Percentiles rank a stretch among this genome's conserved stretches.
Evolutionary conservation across 1,140 invertebrate genomes (phyloP).

Genomic region (Saccostrea echinata): DNA sequence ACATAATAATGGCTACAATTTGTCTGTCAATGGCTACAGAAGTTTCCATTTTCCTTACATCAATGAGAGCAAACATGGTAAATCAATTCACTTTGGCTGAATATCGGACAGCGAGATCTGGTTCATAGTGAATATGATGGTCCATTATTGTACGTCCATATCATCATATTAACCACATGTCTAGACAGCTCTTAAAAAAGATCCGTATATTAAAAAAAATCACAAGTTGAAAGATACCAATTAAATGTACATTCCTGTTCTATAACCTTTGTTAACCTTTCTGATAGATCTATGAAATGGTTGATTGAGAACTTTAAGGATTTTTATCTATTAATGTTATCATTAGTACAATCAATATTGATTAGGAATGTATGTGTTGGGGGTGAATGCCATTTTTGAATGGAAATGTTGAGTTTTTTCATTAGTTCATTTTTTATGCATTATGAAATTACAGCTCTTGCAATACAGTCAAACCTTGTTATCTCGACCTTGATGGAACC

Average conservation of each 20-base stretch:
- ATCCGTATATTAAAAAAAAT: too few relatives aligned
- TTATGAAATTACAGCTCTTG: too few relatives aligned
- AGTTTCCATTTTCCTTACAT: not conserved
- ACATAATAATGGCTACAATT: not conserved
- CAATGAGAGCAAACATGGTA: not conserved
- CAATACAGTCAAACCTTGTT: too few relatives aligned
- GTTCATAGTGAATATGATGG: not conserved
- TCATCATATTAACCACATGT: not conserved
- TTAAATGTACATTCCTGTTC: not conserved
- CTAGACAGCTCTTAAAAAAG: conserved; percentile 11
- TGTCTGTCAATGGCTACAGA: not conserved
- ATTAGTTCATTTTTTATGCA: too few relatives aligned
- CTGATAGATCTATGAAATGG: too few relatives aligned
- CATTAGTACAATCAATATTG: too few relatives aligned
- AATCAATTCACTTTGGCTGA: conserved; percentile 10
- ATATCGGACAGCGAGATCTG: not conserved
- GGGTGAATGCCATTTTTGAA: too few relatives aligned
- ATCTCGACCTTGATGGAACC: too few relatives aligned
- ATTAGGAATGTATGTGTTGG: too few relatives aligned
- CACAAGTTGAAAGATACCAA: not conserved
- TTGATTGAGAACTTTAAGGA: too few relatives aligned
- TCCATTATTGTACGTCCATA: conserved; percentile 5
- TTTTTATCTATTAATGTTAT: too few relatives aligned
- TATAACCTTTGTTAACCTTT: not conserved
- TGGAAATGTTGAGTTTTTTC: too few relatives aligned